Conservation (phyloP, 2,113 vertebrate species). For the Ia io region DNA sequence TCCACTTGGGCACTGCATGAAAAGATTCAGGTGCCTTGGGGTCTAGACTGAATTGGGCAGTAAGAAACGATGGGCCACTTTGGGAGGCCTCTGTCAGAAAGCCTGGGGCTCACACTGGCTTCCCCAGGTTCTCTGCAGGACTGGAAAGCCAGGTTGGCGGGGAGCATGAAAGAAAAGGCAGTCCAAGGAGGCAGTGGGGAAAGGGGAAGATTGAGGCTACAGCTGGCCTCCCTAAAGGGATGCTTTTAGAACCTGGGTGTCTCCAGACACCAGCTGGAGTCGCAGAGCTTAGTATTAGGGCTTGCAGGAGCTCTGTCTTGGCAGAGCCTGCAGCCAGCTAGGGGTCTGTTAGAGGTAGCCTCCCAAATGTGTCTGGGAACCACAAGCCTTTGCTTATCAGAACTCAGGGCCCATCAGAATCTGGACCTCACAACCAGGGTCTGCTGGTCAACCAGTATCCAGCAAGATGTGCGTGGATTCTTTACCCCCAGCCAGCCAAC, state of each 20-base stretch:
- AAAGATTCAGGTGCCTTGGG: rapidly evolving
- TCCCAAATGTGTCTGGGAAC: no score
- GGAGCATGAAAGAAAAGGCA: background rate
- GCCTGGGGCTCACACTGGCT: background rate
- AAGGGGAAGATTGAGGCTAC: background rate
- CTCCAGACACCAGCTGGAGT: rapidly evolving
- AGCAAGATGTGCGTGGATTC: background rate
- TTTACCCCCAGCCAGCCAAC: background rate
- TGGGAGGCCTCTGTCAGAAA: background rate
- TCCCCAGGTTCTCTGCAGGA: background rate
- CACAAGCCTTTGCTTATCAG: no score
- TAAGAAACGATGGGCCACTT: background rate
- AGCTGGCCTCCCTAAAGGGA: no score
- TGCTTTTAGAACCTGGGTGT: background rate
- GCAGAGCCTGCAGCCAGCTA: background rate
- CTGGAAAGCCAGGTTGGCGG: background rate
- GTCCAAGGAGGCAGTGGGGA: background rate
- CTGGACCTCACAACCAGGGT: no score
- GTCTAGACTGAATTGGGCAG: background rate
- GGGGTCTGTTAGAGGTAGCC: no score
- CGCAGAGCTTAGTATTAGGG: background rate
- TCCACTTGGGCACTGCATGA: rapidly evolving
- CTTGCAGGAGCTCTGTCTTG: background rate
- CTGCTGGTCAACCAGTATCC: background rate
- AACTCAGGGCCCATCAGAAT: no score